Percentiles rank a stretch among this genome's conserved stretches.
Evolutionary conservation across 1,140 invertebrate species (phyloP).

Genomic region (Calliopsis andreniformis): DNA sequence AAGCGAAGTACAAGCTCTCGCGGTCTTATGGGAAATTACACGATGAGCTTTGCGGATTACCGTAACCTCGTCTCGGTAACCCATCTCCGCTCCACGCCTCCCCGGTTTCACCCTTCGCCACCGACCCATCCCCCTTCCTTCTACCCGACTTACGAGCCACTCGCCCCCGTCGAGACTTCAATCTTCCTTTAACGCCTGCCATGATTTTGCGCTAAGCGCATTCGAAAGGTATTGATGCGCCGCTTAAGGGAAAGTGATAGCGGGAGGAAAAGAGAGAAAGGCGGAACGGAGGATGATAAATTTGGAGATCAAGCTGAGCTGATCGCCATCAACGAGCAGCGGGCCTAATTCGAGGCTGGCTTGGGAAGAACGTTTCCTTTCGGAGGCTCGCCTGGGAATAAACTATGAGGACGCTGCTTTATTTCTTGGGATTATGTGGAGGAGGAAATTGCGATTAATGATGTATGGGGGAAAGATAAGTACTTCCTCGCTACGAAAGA

Average conservation of each 20-base stretch:
- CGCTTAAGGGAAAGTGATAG: slow-evolving; percentile 12
- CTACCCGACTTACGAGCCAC: slow-evolving; percentile 2
- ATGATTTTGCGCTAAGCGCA: slow-evolving; percentile 50
- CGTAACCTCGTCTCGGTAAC: slow-evolving; percentile 49
- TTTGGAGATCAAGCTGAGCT: slow-evolving; percentile 38
- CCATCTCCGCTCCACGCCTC: slow-evolving; percentile 10
- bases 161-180: slow-evolving; percentile 22
- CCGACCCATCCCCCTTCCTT: background rate
- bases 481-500: no score
- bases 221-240: slow-evolving; percentile 55
- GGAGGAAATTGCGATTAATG: background rate
- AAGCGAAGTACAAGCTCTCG: slow-evolving; percentile 46
- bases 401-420: background rate
- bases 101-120: slow-evolving; percentile 8
- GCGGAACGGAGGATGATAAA: slow-evolving; percentile 56
- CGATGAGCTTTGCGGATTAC: slow-evolving; percentile 70
- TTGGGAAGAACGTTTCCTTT: background rate
- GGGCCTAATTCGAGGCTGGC: slow-evolving; percentile 5
- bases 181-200: slow-evolving; percentile 45
- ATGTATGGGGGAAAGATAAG: background rate
- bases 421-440: background rate
- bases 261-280: background rate
- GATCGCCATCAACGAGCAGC: slow-evolving; percentile 11
- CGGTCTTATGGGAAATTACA: slow-evolving; percentile 75
- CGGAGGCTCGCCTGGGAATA: background rate